These are phyloP conservation scores for Ctenochaetus hawaiiensis DNA, from an alignment of 2,797 vertebrate genomes.

Conservation along the genomic window DNA sequence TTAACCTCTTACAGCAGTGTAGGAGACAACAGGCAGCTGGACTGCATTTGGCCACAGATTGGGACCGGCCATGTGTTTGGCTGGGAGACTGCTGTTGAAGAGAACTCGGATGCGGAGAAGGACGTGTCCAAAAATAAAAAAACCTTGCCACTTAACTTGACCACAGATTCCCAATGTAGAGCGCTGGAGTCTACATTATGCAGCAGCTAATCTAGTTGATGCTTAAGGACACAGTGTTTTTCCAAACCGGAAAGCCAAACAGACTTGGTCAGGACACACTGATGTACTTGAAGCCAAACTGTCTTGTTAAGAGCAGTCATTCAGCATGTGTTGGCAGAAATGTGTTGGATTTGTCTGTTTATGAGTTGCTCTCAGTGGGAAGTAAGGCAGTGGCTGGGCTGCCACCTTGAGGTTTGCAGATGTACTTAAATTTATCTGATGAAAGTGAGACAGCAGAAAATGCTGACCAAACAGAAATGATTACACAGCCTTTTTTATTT, in stretches of 20 bases:
- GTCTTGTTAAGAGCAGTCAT: slow-evolving; percentile 26
- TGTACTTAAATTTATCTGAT: slow-evolving; percentile 56
- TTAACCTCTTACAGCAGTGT: slow-evolving; percentile 71
- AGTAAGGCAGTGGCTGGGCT: slow-evolving; percentile 75
- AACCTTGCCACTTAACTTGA: slow-evolving; percentile 46
- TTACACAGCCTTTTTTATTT: no score
- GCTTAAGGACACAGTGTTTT: slow-evolving; percentile 12
- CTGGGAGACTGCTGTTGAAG: slow-evolving; percentile 30
- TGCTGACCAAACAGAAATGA: neutral
- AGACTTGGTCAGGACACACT: slow-evolving; percentile 5
- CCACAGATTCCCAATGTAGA: slow-evolving; percentile 18
- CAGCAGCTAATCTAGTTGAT: slow-evolving; percentile 24
- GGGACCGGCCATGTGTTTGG: slow-evolving; percentile 71
- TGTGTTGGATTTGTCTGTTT: slow-evolving; percentile 41
- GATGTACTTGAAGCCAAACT: neutral
- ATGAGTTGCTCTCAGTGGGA: slow-evolving; percentile 50
- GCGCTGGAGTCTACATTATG: slow-evolving; percentile 2
- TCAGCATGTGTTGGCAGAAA: slow-evolving; percentile 34
- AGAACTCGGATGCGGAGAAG: slow-evolving; percentile 45
- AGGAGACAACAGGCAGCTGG: slow-evolving; percentile 74
- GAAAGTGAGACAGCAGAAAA: slow-evolving; percentile 11
- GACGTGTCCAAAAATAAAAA: slow-evolving; percentile 56
- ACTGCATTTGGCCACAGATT: slow-evolving; percentile 71
- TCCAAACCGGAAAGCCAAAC: slow-evolving; percentile 29
- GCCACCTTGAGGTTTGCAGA: slow-evolving; percentile 80